Conservation (phyloP, 2,113 vertebrate genomes). For the Numida meleagris region DNA sequence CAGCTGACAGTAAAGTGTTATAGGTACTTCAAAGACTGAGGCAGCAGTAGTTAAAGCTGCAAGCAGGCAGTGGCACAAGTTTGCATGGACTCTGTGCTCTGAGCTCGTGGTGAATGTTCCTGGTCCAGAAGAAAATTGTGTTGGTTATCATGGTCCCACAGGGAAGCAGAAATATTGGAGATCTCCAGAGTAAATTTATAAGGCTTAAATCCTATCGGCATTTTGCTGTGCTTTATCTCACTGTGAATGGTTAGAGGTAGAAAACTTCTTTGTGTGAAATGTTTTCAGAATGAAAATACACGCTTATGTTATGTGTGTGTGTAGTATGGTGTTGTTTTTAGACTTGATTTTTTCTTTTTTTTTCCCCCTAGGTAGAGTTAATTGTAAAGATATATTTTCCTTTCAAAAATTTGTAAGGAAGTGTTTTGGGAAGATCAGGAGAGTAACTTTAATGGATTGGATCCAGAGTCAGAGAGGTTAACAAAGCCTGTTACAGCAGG, state of each 20-base stretch:
- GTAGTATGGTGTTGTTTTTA: too few species aligned
- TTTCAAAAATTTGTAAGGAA: neutral
- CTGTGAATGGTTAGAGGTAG: neutral
- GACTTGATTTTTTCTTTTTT: neutral
- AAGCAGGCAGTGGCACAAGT: neutral
- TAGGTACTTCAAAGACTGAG: neutral
- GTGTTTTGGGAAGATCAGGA: neutral
- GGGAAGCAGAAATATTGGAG: neutral
- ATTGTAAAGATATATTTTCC: neutral
- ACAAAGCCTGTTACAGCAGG: neutral
- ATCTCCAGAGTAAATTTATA: neutral
- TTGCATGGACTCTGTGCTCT: neutral
- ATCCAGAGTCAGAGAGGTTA: neutral
- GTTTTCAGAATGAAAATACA: neutral
- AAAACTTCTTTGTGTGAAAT: slow-evolving; percentile 3
- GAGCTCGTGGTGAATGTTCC: neutral
- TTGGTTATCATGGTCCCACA: neutral
- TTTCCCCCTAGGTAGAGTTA: neutral
- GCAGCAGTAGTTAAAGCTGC: neutral
- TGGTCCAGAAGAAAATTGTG: neutral
- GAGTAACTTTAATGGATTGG: neutral
- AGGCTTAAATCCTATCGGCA: neutral
- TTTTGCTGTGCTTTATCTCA: neutral
- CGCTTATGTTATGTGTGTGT: too few species aligned
- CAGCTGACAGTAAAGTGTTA: neutral